phyloP scores from a whole-genome alignment of 2,113 vertebrate genomes.

The Ellobius talpinus region DNA sequence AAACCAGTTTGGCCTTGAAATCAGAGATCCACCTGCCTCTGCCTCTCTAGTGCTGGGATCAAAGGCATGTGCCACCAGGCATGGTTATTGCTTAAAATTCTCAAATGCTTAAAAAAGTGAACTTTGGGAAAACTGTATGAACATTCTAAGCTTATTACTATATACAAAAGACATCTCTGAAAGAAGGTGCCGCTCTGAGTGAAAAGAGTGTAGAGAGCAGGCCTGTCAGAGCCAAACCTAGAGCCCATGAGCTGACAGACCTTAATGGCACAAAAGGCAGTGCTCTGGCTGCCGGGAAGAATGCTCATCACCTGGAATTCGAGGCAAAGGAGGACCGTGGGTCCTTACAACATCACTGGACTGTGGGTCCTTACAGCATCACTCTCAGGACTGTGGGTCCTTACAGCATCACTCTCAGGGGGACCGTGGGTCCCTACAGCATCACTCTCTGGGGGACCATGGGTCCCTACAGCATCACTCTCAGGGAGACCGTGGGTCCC shows the following conservation, averaged over 20 bases:
- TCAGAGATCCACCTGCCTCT: not conserved
- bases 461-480: too few relatives aligned
- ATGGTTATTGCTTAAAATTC: not conserved
- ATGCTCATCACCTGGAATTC: not conserved
- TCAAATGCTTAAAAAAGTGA: constrained; percentile 27
- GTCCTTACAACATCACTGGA: not conserved
- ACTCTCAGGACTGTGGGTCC: too few relatives aligned
- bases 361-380: too few relatives aligned
- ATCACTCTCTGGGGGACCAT: too few relatives aligned
- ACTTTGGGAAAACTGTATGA: not conserved
- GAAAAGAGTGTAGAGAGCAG: not conserved
- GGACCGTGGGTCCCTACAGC: too few relatives aligned
- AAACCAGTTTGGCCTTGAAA: not conserved
- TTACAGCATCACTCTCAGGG: too few relatives aligned
- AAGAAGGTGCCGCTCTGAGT: not conserved
- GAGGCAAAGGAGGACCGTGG: not conserved
- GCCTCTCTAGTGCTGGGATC: not conserved
- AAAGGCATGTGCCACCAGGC: not conserved
- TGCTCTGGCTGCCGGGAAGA: not conserved
- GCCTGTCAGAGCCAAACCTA: not conserved
- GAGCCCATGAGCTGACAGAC: not conserved
- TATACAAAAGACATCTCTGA: not conserved
- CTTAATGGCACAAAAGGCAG: not conserved
- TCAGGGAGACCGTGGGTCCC: too few relatives aligned
- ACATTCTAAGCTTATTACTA: not conserved